Percentiles rank a stretch among this genome's conserved stretches.
Evolutionary conservation across 35 echinoderm and acorn worm genomes (phyloP).

Genomic region (Apostichopus californicus): DNA sequence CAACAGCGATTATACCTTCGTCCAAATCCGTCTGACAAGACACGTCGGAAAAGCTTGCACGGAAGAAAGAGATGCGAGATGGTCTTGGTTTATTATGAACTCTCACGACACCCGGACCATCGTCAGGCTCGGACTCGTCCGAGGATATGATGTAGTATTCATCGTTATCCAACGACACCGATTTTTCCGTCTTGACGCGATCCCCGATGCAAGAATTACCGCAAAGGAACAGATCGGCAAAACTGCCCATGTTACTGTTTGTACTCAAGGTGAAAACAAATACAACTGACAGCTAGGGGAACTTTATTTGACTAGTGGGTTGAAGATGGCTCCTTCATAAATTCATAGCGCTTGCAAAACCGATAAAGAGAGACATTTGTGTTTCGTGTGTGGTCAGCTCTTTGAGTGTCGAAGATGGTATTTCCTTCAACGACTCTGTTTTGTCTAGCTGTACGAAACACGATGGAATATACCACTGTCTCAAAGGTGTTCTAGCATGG

Average conservation of each 20-base stretch:
- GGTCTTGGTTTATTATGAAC: background rate
- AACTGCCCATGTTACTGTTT: background rate
- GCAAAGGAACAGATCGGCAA: conserved; percentile 1
- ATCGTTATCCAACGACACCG: background rate
- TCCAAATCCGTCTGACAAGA: conserved; percentile 23
- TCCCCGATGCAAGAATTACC: background rate
- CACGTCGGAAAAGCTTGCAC: background rate
- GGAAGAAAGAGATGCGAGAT: background rate
- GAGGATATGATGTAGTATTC: background rate
- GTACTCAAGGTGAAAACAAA: too few relatives aligned
- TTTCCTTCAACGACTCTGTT: too few relatives aligned
- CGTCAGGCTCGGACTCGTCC: background rate
- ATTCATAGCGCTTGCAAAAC: too few relatives aligned
- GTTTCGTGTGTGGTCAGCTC: too few relatives aligned
- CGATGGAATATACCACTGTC: too few relatives aligned
- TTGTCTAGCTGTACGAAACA: too few relatives aligned
- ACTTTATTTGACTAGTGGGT: too few relatives aligned
- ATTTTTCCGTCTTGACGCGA: background rate
- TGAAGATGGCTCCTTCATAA: too few relatives aligned
- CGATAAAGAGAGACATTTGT: too few relatives aligned
- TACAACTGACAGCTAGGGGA: too few relatives aligned
- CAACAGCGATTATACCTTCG: background rate
- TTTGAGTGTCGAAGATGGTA: too few relatives aligned
- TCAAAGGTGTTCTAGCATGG: too few relatives aligned
- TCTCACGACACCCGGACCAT: background rate